Percentiles rank a stretch among this genome's conserved stretches.
Evolutionary conservation across 2,113 vertebrate species (phyloP).

Genomic region (Cnemophilus loriae): DNA sequence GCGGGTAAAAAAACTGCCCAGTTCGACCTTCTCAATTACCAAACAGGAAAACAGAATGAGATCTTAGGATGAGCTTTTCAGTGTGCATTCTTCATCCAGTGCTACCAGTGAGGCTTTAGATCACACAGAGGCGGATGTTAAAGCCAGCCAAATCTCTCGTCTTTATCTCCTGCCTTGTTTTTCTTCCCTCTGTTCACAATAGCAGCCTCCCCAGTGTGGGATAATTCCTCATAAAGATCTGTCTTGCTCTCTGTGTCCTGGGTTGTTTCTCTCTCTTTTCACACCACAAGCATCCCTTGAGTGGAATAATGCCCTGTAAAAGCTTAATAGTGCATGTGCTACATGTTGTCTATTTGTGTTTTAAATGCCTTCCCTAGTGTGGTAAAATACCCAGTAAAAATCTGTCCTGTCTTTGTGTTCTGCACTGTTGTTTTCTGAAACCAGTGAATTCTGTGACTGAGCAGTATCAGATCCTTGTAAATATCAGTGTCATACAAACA

Average conservation of each 20-base stretch:
- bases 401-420: not conserved
- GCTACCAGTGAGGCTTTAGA: not conserved
- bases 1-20: not conserved
- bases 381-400: conserved; percentile 1
- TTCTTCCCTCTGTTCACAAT: not conserved
- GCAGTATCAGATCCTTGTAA: not conserved
- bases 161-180: conserved; percentile 48
- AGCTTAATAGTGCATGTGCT: conserved; percentile 26
- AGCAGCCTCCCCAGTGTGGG: not conserved
- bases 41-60: not conserved
- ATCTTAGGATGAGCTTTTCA: not conserved
- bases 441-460: not conserved
- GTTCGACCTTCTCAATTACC: not conserved
- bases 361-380: not conserved
- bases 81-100: not conserved
- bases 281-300: not conserved
- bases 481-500: not conserved
- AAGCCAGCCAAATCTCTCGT: not conserved
- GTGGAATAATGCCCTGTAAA: conserved; percentile 34
- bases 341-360: not conserved
- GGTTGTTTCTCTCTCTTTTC: conserved; percentile 24
- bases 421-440: not conserved
- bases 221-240: conserved; percentile 38
- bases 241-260: not conserved
- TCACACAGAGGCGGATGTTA: not conserved